Percentiles rank a stretch among this genome's conserved stretches.
Evolutionary conservation across 2,113 vertebrate genomes (phyloP).

Genomic region (Osmerus eperlanus): DNA sequence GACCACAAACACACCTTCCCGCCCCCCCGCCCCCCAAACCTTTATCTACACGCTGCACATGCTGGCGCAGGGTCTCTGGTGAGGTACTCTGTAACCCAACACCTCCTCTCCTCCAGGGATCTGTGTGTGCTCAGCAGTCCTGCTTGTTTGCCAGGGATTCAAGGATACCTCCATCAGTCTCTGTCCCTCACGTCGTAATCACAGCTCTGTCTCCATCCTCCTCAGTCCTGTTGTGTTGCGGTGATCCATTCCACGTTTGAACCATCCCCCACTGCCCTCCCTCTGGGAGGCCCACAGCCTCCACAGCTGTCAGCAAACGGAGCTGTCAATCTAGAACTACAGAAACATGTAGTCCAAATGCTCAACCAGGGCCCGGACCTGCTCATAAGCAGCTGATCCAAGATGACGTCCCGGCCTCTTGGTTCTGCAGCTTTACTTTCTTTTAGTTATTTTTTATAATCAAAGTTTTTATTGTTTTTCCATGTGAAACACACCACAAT

Average conservation of each 20-base stretch:
- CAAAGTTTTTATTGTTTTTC: too few species aligned
- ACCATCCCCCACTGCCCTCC: background rate
- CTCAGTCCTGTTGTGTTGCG: background rate
- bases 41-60: slow-evolving; percentile 59
- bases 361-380: too few species aligned
- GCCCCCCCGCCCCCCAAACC: slow-evolving; percentile 6
- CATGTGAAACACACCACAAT: too few species aligned
- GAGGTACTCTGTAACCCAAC: slow-evolving; percentile 32
- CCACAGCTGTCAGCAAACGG: too few species aligned
- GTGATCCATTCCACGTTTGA: background rate
- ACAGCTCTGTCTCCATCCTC: background rate
- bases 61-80: slow-evolving; percentile 27
- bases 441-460: too few species aligned
- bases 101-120: background rate
- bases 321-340: too few species aligned
- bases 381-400: too few species aligned
- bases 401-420: too few species aligned
- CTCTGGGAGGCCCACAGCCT: too few species aligned
- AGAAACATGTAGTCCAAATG: too few species aligned
- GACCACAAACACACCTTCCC: slow-evolving; percentile 56
- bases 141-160: slow-evolving; percentile 14
- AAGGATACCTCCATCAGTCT: slow-evolving; percentile 5
- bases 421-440: too few species aligned
- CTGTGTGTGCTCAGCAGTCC: slow-evolving; percentile 7
- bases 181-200: slow-evolving; percentile 1